Conservation (phyloP, 2,888 invertebrate genomes). For the Drosophila nigritarsus region DNA sequence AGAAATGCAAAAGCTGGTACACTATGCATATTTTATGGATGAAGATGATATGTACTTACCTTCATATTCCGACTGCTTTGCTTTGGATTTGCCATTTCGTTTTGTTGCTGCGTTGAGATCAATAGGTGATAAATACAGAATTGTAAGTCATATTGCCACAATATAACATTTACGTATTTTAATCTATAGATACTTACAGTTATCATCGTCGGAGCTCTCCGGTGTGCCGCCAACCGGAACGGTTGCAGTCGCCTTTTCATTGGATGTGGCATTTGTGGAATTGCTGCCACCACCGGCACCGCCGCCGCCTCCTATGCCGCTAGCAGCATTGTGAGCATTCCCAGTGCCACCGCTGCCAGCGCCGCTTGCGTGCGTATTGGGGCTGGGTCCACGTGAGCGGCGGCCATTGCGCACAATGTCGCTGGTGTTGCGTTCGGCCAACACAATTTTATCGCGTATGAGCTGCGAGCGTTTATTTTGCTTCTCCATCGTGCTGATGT, state of each 20-base stretch:
- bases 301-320: constrained; percentile 38
- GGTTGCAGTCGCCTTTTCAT: constrained; percentile 52
- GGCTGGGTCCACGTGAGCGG: constrained; percentile 95
- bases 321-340: constrained; percentile 54
- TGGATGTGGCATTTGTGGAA: constrained; percentile 48
- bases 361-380: constrained; percentile 89
- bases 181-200: constrained; percentile 86
- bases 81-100: constrained; percentile 85
- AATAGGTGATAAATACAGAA: constrained; percentile 12
- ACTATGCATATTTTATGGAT: background rate
- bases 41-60: constrained; percentile 62
- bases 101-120: constrained; percentile 80
- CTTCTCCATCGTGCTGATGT: constrained; percentile 75
- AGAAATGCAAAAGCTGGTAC: background rate
- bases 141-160: constrained; percentile 3
- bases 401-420: constrained; percentile 94
- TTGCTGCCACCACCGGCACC: constrained; percentile 37
- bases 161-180: background rate
- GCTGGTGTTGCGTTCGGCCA: constrained; percentile 92
- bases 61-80: constrained; percentile 85
- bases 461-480: constrained; percentile 83
- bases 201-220: constrained; percentile 94
- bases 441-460: constrained; percentile 89
- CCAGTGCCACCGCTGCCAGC: constrained; percentile 41
- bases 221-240: constrained; percentile 87